A percentile compares a stretch with the other conserved stretches of the same genome.
phyloP scores from a whole-genome alignment of 92 coral and sea anemone species.

The Zoanthus gigantus region DNA sequence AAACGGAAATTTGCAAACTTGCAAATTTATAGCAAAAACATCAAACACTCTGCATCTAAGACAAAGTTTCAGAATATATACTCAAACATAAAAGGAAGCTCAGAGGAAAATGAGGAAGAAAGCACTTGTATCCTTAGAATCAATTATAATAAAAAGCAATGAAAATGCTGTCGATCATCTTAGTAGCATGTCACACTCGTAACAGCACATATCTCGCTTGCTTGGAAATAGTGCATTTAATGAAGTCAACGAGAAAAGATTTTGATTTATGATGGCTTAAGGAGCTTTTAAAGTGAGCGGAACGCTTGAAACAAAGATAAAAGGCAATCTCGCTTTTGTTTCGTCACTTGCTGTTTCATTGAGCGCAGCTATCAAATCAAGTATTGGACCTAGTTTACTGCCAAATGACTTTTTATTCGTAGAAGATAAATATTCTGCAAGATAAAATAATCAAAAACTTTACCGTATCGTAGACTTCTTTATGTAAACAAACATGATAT shows the following conservation, averaged over 20 bases:
- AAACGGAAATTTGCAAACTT: too few species aligned
- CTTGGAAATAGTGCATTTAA: conserved; percentile 35
- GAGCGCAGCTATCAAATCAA: neutral
- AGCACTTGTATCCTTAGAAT: conserved; percentile 22
- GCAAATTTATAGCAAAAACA: too few species aligned
- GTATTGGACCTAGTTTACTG: neutral
- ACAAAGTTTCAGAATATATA: neutral
- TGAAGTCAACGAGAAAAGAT: conserved; percentile 20
- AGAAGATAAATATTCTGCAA: conserved; percentile 13
- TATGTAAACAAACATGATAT: conserved; percentile 47
- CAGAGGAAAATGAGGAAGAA: neutral
- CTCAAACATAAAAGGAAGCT: neutral
- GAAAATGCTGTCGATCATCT: conserved; percentile 20
- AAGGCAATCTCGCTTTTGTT: neutral
- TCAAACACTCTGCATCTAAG: neutral
- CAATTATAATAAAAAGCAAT: conserved; percentile 22
- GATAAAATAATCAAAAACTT: conserved; percentile 31
- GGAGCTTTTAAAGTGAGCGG: neutral
- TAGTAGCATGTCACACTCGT: conserved; percentile 21
- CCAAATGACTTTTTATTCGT: neutral
- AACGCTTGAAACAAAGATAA: neutral
- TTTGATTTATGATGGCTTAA: conserved; percentile 32
- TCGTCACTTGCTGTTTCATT: neutral
- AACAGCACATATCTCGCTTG: neutral
- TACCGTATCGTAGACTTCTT: conserved; percentile 25